Base-by-base conservation (phyloP, 2,113 vertebrate species). In the Labeo rohita region DNA sequence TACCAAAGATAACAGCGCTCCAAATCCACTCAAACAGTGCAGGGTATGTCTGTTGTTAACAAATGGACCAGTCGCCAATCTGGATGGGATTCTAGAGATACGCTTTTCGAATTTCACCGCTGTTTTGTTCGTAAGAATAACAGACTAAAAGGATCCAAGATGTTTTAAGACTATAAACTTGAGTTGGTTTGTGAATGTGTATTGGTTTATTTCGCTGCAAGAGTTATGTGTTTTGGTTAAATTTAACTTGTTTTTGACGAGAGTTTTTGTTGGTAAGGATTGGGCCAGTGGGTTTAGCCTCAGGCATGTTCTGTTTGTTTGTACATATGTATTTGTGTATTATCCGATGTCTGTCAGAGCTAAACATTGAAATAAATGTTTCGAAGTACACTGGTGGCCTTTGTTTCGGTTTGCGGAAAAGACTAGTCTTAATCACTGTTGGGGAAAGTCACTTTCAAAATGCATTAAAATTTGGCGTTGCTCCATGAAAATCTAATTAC, bases 291-390 rank as follows among this genome's bases (percentile, higher is more conserved):
- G 61, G 79, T 50, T 82, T 66, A 52, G 80, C 70, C 47, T 70
- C 23, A 63, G 54, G 63, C 21, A 52, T 39, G 28, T 63, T 81
- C n/a, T n/a, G 10, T 82, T 49, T 50, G 61, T 63, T 68, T 82
- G 63, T 70, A 82, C 43, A 82, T 82, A 82, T 82, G 80, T 82
- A 52, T 82, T 82, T 82, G 47, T 82, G 80, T 61, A 61, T 82
- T 36, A 68, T 52, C 28, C 70, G 45, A 82, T 36, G 80, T 68
- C 61, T 36, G 8, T 81, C 43, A 6, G 61, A 66, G 50, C 23
- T 11, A 82, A 63, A 52, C 28, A 82, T 36, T 82, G 10, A 70
- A 82, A 70, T 21, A 65, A 80, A 39, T 82, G 59, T 82, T 82
- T 70, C 47, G 28, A 10, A 39, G n/a, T 39, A 74, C 21, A 74